A percentile compares a stretch with the other conserved stretches of the same genome.
These are phyloP conservation scores for Ornithoptera alexandrae DNA, from an alignment of 2,888 invertebrate genomes.

Conservation along the genomic window DNA sequence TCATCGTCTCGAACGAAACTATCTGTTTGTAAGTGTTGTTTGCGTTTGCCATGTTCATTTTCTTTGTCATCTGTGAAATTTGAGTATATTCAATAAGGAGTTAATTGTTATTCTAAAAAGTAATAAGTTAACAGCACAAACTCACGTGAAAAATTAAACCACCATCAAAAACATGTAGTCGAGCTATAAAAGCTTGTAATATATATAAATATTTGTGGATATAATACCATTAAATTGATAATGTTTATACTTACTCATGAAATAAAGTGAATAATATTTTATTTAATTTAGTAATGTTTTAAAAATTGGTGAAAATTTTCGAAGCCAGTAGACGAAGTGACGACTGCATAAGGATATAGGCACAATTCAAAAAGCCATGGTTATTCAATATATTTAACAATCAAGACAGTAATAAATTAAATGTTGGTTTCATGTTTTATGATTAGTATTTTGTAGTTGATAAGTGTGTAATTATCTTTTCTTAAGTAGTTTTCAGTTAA, in stretches of 20 bases:
- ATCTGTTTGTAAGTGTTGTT: conserved; percentile 58
- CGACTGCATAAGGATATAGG: conserved; percentile 33
- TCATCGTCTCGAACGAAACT: conserved; percentile 31
- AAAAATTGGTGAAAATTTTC: conserved; percentile 36
- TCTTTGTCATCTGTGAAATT: conserved; percentile 71
- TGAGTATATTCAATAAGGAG: conserved; percentile 51
- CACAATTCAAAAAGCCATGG: conserved; percentile 26
- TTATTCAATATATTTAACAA: conserved; percentile 1
- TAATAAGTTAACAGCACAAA: too few relatives aligned
- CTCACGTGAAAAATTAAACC: not conserved
- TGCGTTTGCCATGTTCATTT: conserved; percentile 59
- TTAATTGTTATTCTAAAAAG: too few relatives aligned
- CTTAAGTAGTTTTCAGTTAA: not conserved
- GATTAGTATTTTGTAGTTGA: not conserved
- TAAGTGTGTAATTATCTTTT: not conserved
- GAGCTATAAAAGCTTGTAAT: conserved; percentile 13
- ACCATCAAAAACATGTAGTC: not conserved
- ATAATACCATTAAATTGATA: conserved; percentile 23
- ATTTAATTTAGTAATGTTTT: conserved; percentile 30
- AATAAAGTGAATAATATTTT: conserved; percentile 10
- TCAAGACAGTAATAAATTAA: not conserved
- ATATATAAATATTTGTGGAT: conserved; percentile 32
- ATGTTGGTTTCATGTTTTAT: not conserved
- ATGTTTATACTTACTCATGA: conserved; percentile 34
- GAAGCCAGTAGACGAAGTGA: conserved; percentile 30